Base-by-base conservation (phyloP, 2,888 invertebrate species). In the Nasonia oneida region DNA sequence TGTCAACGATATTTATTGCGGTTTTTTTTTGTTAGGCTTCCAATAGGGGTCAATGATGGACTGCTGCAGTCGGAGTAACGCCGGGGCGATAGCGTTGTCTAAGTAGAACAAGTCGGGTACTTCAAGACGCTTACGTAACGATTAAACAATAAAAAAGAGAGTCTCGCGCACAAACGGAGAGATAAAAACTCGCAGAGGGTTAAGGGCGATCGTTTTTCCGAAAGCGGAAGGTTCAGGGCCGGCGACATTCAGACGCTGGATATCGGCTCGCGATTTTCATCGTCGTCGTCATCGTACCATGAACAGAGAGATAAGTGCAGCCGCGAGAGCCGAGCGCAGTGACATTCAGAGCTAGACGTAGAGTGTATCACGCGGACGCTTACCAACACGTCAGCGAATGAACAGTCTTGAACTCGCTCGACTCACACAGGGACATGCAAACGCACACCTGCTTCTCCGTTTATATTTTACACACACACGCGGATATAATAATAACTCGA, bases 141-240 rank as follows among this genome's bases (percentile, higher is more conserved):
- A 29, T 29, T 14, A 67, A 12, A 15, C 5, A 10, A 33, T 23
- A 15, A 15, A 15, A 37, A 33, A 53, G 33, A 50, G 10, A 37
- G 37, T 29, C 1, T 14, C 33, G 12, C 4, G 0, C 8, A 53
- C 3, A 33, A 10, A 8, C 23, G 14, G 0, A 5, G 4, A 53
- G 33, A 53, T 33, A 76, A 37, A 76, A 76, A 76, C 33, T 8
- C n/a, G 33, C n/a, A 83, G 87, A 88, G 89, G 89, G 88, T 89
- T 88, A 88, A 89, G 88, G 88, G 76, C 80, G 83, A 50, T 23
- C 87, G 82, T 81, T 87, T 47, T 86, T 82, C 85, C n/a, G 75
- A 88, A 87, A 83, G 80, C 47, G 87, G 86, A 88, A 86, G 89
- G 89, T 89, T 89, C 89, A 89, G 89, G 89, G 89, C 88, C 89